Conservation (phyloP, 1,140 invertebrate genomes). For the Nylanderia fulva region DNA sequence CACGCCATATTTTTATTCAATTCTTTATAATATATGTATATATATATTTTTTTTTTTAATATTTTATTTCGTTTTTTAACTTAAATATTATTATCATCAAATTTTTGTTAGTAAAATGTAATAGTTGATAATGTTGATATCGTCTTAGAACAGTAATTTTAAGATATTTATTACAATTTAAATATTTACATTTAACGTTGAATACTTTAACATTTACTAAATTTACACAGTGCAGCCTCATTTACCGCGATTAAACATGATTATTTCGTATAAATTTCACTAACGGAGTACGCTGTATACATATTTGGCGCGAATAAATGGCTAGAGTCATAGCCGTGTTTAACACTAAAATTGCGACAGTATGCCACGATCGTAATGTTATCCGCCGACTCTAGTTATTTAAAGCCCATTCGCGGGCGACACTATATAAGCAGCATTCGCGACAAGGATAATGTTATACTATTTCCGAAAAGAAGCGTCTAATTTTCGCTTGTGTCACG, state of each 20-base stretch:
- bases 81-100: neutral
- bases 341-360: neutral
- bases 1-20: neutral
- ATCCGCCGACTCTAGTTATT: slow-evolving; percentile 9
- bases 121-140: neutral
- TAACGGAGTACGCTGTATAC: neutral
- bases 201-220: neutral
- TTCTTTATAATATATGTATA: neutral
- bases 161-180: neutral
- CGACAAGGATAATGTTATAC: neutral
- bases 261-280: slow-evolving; percentile 25
- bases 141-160: neutral
- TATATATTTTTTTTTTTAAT: too few relatives aligned
- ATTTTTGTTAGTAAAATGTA: neutral
- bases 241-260: neutral
- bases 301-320: slow-evolving; percentile 32
- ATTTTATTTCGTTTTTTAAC: neutral
- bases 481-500: neutral
- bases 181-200: neutral
- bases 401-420: slow-evolving; percentile 27
- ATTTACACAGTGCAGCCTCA: neutral
- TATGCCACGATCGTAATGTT: neutral
- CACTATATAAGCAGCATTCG: neutral
- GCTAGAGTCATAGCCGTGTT: slow-evolving; percentile 14
- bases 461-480: neutral